Evolutionary conservation across 2,888 invertebrate species (phyloP), one percentile per base, ranked within the genome.

Genomic region (Dioctria linearis): DNA sequence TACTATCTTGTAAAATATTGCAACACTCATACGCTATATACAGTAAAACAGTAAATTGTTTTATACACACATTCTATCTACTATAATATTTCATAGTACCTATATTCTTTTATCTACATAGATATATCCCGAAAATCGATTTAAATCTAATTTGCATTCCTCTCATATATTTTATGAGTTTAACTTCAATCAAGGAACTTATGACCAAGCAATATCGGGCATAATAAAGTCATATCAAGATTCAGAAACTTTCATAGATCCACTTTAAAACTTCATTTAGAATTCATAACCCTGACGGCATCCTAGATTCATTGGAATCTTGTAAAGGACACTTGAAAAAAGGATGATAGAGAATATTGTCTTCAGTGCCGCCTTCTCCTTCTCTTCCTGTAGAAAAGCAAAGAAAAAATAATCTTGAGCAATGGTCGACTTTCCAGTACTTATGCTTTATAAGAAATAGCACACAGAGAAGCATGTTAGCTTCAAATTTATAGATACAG

Each of bases 221-320:
- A 73, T 73, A 73, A 73, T 57, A 59, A 54, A 54, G 59, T 59
- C 57, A 73, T 73, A 73, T 73, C 57, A 73, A 73, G 57, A 73
- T 57, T 13, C 54, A 59, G 73, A 73, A 73, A 73, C 73, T 73
- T 73, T 73, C 57, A 25, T 25, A 73, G 57, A 73, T 73, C 73
- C 73, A 73, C 73, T 73, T 73, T 73, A 73, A 73, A 73, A 73
- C 40, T 73, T 73, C 73, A 59, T 73, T 73, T 73, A 37, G 57
- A 57, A 73, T 73, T 73, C 73, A 73, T 73, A 73, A 57, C 59
- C 73, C 73, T 13, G 73, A 73, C 73, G 59, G 42, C 51, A 59
- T 6, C 59, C 73, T 39, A n/a, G 57, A 57, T 73, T 57, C 59
- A 9, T 59, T 40, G 42, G 13, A 59, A 51, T 42, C 42, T n/a